Conservation (phyloP, 2,888 invertebrate species). For the Thyatira batis region DNA sequence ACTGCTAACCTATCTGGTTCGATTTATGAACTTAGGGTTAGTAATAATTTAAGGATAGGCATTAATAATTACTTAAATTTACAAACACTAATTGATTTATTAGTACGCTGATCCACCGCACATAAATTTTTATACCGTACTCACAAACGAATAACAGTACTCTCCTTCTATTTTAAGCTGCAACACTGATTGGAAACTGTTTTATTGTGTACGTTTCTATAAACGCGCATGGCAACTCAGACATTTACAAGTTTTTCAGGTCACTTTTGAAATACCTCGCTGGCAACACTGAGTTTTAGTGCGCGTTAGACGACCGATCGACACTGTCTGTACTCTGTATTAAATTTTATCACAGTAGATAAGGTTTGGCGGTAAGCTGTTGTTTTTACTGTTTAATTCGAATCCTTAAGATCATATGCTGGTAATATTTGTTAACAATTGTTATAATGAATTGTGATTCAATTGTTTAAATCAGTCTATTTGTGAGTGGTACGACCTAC, state of each 20-base stretch:
- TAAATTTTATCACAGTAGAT: slow-evolving; percentile 20
- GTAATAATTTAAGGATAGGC: no score
- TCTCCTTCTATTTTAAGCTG: background rate
- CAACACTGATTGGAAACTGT: background rate
- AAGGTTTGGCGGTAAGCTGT: slow-evolving; percentile 40
- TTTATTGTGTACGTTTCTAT: background rate
- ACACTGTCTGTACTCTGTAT: slow-evolving; percentile 15
- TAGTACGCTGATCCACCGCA: no score
- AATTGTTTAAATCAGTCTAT: background rate
- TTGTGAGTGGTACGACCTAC: slow-evolving; percentile 9
- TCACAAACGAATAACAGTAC: background rate
- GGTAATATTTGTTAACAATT: background rate
- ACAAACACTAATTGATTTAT: no score
- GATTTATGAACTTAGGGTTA: no score
- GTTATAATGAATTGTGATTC: background rate
- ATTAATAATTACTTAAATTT: no score
- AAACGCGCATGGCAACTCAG: slow-evolving; percentile 31
- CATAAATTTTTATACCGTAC: no score
- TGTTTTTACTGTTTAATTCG: slow-evolving; percentile 7
- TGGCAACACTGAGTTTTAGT: slow-evolving; percentile 12
- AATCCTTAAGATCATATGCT: background rate
- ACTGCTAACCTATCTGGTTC: no score
- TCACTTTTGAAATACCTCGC: slow-evolving; percentile 4
- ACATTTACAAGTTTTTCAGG: no score
- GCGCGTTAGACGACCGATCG: slow-evolving; percentile 14